Base-by-base conservation (phyloP, 2,797 vertebrate species). In the Sebastes oblongus region DNA sequence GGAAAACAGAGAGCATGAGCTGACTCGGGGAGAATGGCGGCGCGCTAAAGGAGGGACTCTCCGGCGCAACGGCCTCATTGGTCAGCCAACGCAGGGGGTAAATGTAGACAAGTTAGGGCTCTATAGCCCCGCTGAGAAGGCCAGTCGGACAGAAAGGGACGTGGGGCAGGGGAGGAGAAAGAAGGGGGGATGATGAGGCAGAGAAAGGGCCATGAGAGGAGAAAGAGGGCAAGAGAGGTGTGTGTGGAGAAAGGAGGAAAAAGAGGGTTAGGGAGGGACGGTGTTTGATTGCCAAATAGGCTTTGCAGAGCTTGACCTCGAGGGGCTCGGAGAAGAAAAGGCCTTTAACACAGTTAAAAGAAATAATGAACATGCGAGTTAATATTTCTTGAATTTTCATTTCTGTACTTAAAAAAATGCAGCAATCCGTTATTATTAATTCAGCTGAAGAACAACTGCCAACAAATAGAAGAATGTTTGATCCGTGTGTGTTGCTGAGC, bases 41-140 rank as follows among this genome's bases (percentile, higher is more conserved):
- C 90, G 95, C 94, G 95, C 96, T 96, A 96, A 96, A 97, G 97
- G 96, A 94, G 86, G 80, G 91, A 84, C 85, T 82, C 81, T 66
- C 68, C 14, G 46, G 36, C 65, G 89, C 84, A 72, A 84, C 77
- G 32, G 87, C 77, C 80, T 88, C 73, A 84, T 90, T 91, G 93
- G 91, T 81, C 89, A 61, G 72, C 77, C 88, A 93, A 97, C 95
- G 96, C 95, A 97, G 97, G 96, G 96, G 97, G 97, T 97, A 98
- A 98, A 97, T 98, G 97, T 97, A 97, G 97, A 98, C 98, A 97
- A 98, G 97, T 97, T 97, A 96, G 96, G 96, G 96, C 96, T 97
- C 96, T 97, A 96, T 95, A 94, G 97, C 94, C 96, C 92, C 83
- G 92, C 97, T 94, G 97, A 97, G 97, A 96, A 96, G 96, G 94